Base-by-base conservation (phyloP, 2,797 vertebrate genomes). In the Xiphorhynchus erythropygius region DNA sequence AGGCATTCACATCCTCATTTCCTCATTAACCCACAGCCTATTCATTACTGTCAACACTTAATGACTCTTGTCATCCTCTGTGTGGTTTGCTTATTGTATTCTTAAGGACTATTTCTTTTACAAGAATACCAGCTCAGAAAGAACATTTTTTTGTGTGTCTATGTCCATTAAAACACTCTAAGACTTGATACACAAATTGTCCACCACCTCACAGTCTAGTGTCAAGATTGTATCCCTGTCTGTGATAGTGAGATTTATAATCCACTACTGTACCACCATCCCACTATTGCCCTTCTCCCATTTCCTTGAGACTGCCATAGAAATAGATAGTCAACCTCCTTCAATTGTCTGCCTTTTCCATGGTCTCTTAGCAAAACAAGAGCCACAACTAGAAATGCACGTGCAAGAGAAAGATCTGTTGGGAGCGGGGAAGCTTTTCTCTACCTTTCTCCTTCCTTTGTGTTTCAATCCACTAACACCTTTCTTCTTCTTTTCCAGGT, bases 11-110 rank as follows among this genome's bases (percentile, higher is more conserved):
- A 70, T 59, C 15, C 46, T 28, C 52, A 77, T 70, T 56, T 79
- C 71, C 80, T 95, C 74, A 80, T 85, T 77, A 90, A 90, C 64
- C 32, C 42, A 56, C 33, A 90, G 32, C 21, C 33, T 67, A 68
- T 53, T 80, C 41, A 37, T 83, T 87, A 80, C 37, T 41, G 56
- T 74, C 77, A 95, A 52, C 49, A 80, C n/a, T 78, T 90, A 79
- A 84, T 80, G 71, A 92, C 87, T 39, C 53, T 57, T 70, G 80
- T 37, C 33, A 84, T 80, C n/a, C 50, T 87, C 60, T 42, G n/a
- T 42, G 47, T 75, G 41, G 18, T 60, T 86, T 87, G 30, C 27
- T 86, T 80, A 76, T 13, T 74, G 52, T 55, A 60, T 70, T 87
- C 37, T 41, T 94, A 69, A 75, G 46, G 27, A 60, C 25, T 47